Base-by-base conservation (phyloP, 2,888 invertebrate species). In the Coleophora deauratella region DNA sequence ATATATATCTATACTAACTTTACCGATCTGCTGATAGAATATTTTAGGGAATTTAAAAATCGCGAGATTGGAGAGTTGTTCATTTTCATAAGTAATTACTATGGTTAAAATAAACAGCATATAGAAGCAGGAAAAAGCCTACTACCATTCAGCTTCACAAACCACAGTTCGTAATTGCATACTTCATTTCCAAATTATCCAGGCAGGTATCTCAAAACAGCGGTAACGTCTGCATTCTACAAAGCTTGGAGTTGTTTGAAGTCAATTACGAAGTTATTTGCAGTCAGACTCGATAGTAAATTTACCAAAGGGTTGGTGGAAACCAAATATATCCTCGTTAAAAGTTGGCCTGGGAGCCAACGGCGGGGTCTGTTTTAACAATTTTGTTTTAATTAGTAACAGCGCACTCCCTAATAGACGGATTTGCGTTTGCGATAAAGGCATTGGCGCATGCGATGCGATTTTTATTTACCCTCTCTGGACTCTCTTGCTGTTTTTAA, bases 321-420 rank as follows among this genome's bases (percentile, higher is more conserved):
- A 82, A 78, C 76, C 81, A 78, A 82, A 84, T 81, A 84, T 76
- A 84, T 84, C 78, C 84, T 84, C 85, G 82, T 85, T 85, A 85
- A 85, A 84, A 85, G 81, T 84, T 85, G 71, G 78, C 64, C 79
- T 65, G 70, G 69, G 62, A 66, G 59, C 64, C 55, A 59, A 57
- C 62, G 52, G 62, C 57, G 66, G 64, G 62, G 66, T 68, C 66
- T 72, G 78, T 79, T 82, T 84, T 77, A 80, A 78, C 80, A 79
- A 79, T 82, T 85, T 85, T 80, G 74, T 84, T 84, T 82, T 82
- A 84, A 84, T 84, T 82, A 84, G 82, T 73, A 77, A 60, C 76
- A 70, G 72, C 72, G 62, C 64, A 62, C 70, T 55, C 62, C 59
- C 61, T 76, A 76, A 76, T 75, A 72, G 75, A 64, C 62, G 68